Conservation (phyloP, 2,888 invertebrate species). For the Diarsia mendica region DNA sequence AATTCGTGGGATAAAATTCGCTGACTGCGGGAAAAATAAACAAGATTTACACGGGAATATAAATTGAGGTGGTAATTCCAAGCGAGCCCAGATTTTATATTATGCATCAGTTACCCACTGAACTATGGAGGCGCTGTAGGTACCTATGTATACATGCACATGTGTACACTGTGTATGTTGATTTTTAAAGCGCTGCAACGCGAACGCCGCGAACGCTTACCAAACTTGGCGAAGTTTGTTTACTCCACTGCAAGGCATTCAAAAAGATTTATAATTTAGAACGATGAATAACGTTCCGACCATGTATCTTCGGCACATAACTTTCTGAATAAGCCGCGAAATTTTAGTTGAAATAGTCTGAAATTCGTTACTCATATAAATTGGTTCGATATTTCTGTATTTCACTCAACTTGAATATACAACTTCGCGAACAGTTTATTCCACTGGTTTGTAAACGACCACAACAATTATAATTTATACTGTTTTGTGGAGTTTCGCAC, state of each 20-base stretch:
- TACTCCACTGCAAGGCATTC: constrained; percentile 47
- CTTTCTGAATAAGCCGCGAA: constrained; percentile 25
- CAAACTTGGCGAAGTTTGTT: constrained; percentile 56
- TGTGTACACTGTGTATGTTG: constrained; percentile 43
- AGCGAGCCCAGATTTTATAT: constrained; percentile 64
- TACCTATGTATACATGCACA: constrained; percentile 18
- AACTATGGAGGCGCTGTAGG: constrained; percentile 33
- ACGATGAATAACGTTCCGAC: constrained; percentile 47
- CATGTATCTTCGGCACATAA: constrained; percentile 44
- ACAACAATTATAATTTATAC: constrained; percentile 39
- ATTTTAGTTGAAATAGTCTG: constrained; percentile 28
- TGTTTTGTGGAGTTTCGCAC: constrained; percentile 7
- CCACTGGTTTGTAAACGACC: constrained; percentile 12
- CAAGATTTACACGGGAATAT: constrained; percentile 62
- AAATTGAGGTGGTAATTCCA: constrained; percentile 63
- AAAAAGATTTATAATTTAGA: constrained; percentile 59
- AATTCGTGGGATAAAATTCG: constrained; percentile 61
- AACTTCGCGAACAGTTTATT: constrained; percentile 35
- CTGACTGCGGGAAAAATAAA: constrained; percentile 59
- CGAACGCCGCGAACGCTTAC: constrained; percentile 30
- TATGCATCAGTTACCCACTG: constrained; percentile 58
- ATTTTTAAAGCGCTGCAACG: constrained; percentile 59
- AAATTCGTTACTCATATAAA: constrained; percentile 20
- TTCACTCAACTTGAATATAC: constrained; percentile 28
- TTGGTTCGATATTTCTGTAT: constrained; percentile 21